A percentile compares a stretch with the other conserved stretches of the same genome.
Evolutionary conservation across 30 jellyfish, hydroid and myxozoan genomes (phyloP).

Genomic region (Turritopsis dohrnii): DNA sequence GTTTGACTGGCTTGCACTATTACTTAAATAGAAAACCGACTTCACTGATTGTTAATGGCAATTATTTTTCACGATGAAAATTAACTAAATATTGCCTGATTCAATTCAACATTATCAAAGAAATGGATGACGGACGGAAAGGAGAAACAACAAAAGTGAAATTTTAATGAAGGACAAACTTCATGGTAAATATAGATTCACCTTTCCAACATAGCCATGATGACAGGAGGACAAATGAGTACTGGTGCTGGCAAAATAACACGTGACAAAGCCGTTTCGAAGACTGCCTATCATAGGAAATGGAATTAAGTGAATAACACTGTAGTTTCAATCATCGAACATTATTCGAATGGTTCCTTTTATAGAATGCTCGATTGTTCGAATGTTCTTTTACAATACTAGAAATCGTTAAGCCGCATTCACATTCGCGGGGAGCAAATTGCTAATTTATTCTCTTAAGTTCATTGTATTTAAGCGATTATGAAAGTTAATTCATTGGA

Average conservation of each 20-base stretch:
- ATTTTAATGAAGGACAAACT: background rate
- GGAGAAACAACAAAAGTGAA: background rate
- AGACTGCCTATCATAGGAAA: conserved; percentile 46
- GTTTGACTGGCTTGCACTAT: too few relatives aligned
- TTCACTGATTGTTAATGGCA: too few relatives aligned
- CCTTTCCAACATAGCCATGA: conserved; percentile 77
- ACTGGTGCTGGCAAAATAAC: conserved; percentile 83
- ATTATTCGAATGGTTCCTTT: background rate
- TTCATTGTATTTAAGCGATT: too few relatives aligned
- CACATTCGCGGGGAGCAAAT: too few relatives aligned
- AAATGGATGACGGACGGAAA: background rate
- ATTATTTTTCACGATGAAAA: too few relatives aligned
- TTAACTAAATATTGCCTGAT: too few relatives aligned
- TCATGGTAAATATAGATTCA: background rate
- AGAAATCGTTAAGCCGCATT: background rate
- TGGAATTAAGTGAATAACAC: background rate
- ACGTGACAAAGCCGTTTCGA: conserved; percentile 74
- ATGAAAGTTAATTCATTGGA: too few relatives aligned
- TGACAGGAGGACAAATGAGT: conserved; percentile 61
- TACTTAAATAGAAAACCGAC: too few relatives aligned
- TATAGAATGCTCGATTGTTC: background rate
- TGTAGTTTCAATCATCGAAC: background rate
- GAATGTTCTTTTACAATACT: background rate
- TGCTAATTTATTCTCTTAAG: too few relatives aligned
- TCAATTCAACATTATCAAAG: background rate